Conservation (phyloP, 2,888 invertebrate genomes). For the Cephus sareptanus region DNA sequence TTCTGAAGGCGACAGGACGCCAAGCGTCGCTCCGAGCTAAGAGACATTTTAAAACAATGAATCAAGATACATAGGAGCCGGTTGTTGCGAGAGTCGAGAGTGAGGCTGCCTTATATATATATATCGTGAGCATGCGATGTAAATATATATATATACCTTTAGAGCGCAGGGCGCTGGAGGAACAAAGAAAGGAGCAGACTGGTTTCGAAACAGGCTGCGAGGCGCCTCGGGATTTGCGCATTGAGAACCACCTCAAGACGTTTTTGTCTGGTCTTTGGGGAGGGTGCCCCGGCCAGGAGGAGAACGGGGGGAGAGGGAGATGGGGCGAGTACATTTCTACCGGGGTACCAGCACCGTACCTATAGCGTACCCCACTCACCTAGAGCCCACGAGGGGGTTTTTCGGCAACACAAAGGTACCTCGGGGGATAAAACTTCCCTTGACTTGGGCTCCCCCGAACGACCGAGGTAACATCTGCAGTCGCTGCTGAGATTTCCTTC, state of each 20-base stretch:
- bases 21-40: background rate
- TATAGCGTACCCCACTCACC: background rate
- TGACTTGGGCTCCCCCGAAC: slow-evolving; percentile 50
- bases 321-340: slow-evolving; percentile 7
- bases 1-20: background rate
- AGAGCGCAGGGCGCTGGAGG: background rate
- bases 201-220: slow-evolving; percentile 33
- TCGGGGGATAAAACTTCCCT: slow-evolving; percentile 51
- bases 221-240: slow-evolving; percentile 27
- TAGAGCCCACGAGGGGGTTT: slow-evolving; percentile 20
- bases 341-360: slow-evolving; percentile 2
- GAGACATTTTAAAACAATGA: background rate
- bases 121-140: background rate
- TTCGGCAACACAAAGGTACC: slow-evolving; percentile 48
- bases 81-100: background rate
- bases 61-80: background rate
- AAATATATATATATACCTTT: background rate
- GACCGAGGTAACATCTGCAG: slow-evolving; percentile 51
- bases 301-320: slow-evolving; percentile 5
- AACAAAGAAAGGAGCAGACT: slow-evolving; percentile 26
- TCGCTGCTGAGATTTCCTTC: slow-evolving; percentile 52
- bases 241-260: slow-evolving; percentile 57
- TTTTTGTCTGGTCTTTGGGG: slow-evolving; percentile 37
- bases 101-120: background rate
- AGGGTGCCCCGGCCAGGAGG: background rate